Base-by-base conservation (phyloP, 2,888 invertebrate genomes). In the Drosophila lutescens region DNA sequence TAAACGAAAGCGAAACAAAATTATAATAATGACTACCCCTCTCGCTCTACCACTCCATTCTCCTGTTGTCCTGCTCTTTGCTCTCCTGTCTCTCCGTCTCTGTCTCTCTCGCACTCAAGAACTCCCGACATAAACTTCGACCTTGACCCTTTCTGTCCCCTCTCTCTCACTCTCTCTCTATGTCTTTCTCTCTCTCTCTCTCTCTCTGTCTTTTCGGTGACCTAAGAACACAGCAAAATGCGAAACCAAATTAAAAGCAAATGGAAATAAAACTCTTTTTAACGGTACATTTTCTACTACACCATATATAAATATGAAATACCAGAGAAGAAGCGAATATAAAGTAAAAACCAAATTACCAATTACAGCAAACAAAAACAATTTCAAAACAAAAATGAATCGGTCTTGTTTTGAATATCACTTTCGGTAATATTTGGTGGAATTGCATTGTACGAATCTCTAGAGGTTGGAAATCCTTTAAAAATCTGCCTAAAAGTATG, bases 271-370 rank as follows among this genome's bases (percentile, higher is more conserved):
- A 32, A 66, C 70, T 80, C 68, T 71, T 75, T 86, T 74, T 67
- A 86, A 76, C 62, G 73, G 76, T 80, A 86, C 55, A 74, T 80
- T 81, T 81, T 86, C 81, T 84, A 86, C 87, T 86, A 71, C 68
- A 86, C 36, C 59, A 70, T 59, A 69, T 46, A 63, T 71, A 30
- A 51, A 71, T 71, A 68, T 50, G 38, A 74, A 41, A 47, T 30
- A 63, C 26, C 46, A 30, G 34, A 50, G 36, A 58, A 57, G 58
- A 55, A 60, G 23, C 44, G 23, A 61, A 58, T 59, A 20, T 32
- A 50, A 30, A 20, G 20, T 34, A 38, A 44, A 50, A 44, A 44
- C 53, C 23, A 60, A 71, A 44, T 50, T 67, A 57, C 41, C 40
- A 69, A 56, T 55, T 66, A 66, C 56, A 69, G 41, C 38, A 41